Conservation (phyloP, 1,140 invertebrate species). For the Oreohelix idahoensis region DNA sequence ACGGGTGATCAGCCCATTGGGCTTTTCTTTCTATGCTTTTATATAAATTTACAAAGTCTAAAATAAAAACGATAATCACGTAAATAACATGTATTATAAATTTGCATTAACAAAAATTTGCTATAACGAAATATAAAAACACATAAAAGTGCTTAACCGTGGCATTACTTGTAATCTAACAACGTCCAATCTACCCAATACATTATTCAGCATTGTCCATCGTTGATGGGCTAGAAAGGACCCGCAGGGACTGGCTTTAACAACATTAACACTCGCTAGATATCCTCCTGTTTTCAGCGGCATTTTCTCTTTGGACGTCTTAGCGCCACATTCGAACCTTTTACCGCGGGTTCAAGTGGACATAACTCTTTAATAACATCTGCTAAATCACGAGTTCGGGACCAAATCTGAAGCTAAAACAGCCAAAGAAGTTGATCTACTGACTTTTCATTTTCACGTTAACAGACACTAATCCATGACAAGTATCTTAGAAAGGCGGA, state of each 20-base stretch:
- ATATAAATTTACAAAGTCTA: no score
- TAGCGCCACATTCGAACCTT: slow-evolving; percentile 4
- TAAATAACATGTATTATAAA: no score
- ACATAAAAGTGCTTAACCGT: not conserved
- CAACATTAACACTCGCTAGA: not conserved
- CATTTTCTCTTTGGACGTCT: not conserved
- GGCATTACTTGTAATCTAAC: not conserved
- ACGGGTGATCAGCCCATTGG: no score
- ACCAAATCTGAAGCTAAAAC: not conserved
- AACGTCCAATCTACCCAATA: not conserved
- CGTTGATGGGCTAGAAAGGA: not conserved
- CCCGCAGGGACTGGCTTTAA: not conserved
- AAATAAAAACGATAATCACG: no score
- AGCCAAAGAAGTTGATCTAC: slow-evolving; percentile 8
- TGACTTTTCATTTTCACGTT: slow-evolving; percentile 9
- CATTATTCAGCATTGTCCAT: slow-evolving; percentile 10
- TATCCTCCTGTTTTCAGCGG: not conserved
- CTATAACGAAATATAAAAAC: not conserved
- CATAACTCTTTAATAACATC: not conserved
- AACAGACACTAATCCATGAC: not conserved
- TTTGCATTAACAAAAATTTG: no score
- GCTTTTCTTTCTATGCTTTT: no score
- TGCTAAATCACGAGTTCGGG: not conserved
- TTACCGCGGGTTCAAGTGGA: slow-evolving; percentile 10
- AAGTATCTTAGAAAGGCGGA: not conserved